Evolutionary conservation across 2,797 vertebrate genomes (phyloP).

Genomic region (Coilia nasus): DNA sequence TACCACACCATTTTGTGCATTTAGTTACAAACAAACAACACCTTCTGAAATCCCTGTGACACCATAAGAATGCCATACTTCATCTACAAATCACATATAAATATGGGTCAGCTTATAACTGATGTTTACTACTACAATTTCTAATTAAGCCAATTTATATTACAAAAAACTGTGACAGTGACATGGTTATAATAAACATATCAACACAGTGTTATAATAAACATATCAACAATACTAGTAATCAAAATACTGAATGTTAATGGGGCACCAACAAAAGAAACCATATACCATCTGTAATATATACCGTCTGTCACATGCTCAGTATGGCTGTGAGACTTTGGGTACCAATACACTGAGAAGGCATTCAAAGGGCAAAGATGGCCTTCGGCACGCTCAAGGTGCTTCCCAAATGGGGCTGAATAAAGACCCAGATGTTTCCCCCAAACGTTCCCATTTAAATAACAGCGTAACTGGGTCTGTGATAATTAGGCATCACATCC

Average conservation of each 20-base stretch:
- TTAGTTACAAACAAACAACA: background rate
- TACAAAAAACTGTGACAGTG: background rate
- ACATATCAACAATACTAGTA: background rate
- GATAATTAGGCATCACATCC: slow-evolving; percentile 12
- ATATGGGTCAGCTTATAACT: background rate
- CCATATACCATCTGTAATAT: background rate
- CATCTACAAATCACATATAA: background rate
- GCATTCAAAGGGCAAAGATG: background rate
- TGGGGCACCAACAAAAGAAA: background rate
- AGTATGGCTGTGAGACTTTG: background rate
- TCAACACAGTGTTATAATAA: background rate
- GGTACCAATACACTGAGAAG: background rate
- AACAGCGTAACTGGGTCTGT: background rate
- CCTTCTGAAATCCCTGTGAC: background rate
- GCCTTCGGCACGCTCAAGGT: background rate
- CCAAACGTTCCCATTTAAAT: slow-evolving; percentile 11
- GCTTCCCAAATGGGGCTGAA: background rate
- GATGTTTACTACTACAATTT: background rate
- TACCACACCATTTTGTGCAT: background rate
- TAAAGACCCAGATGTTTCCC: slow-evolving; percentile 1
- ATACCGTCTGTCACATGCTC: background rate
- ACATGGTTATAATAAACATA: background rate
- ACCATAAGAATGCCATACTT: background rate
- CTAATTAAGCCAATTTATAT: background rate
- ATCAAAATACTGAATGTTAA: background rate